Evolutionary conservation across 1,140 invertebrate species (phyloP).

Genomic region (Coptotermes formosanus): DNA sequence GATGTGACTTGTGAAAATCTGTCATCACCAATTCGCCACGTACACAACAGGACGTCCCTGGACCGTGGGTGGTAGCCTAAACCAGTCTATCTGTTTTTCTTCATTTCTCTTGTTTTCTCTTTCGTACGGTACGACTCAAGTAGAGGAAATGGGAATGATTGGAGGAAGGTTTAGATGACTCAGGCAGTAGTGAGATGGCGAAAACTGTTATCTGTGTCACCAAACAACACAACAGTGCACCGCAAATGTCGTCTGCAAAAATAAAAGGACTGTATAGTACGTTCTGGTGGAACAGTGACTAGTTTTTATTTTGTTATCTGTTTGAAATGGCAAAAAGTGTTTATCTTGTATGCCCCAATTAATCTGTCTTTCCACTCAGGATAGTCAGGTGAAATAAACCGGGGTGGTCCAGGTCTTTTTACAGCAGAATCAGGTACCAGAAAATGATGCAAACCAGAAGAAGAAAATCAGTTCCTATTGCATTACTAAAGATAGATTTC

Average conservation of each 20-base stretch:
- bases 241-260: background rate
- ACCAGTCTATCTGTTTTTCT: background rate
- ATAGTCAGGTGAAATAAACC: background rate
- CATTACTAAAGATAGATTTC: too few species aligned
- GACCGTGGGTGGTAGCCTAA: background rate
- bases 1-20: slow-evolving; percentile 4
- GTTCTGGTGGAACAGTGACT: background rate
- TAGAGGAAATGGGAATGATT: background rate
- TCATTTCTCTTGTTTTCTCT: background rate
- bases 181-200: background rate
- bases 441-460: background rate
- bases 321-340: background rate
- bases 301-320: background rate
- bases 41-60: background rate
- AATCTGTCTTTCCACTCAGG: background rate
- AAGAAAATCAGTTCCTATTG: background rate
- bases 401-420: background rate
- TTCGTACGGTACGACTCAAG: background rate
- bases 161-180: background rate
- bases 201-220: background rate
- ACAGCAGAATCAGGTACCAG: background rate
- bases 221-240: background rate
- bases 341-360: background rate
- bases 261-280: background rate
- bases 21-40: slow-evolving; percentile 13